Conservation (phyloP, 2,797 vertebrate species). For the Lithobates sylvaticus region DNA sequence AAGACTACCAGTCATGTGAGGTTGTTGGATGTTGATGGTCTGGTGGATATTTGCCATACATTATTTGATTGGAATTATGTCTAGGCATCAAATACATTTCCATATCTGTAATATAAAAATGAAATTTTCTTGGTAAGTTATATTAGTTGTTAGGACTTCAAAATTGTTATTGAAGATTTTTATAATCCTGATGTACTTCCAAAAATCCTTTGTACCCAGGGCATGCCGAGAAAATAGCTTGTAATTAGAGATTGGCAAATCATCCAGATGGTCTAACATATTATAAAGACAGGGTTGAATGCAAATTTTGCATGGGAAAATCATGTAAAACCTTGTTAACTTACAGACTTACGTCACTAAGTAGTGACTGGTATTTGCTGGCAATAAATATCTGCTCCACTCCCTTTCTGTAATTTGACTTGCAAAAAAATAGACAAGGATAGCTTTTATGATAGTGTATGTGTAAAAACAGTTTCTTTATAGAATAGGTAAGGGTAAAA, state of each 20-base stretch:
- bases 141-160: not conserved
- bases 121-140: not conserved
- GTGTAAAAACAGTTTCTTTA: no score
- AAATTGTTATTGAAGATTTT: not conserved
- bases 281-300: not conserved
- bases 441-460: no score
- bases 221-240: not conserved
- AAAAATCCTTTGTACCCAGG: not conserved
- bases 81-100: not conserved
- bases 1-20: not conserved
- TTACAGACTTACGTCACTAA: not conserved
- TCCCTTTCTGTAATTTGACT: not conserved
- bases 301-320: not conserved
- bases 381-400: not conserved
- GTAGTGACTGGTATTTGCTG: not conserved
- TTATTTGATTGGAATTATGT: not conserved
- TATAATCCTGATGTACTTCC: not conserved
- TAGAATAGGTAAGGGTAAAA: no score
- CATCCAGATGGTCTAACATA: not conserved
- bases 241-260: not conserved
- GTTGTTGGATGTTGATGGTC: not conserved
- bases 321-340: not conserved
- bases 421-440: not conserved
- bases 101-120: not conserved
- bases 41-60: not conserved